phyloP scores from a whole-genome alignment of 2,888 invertebrate genomes.

The Chaitophorus viminalis region DNA sequence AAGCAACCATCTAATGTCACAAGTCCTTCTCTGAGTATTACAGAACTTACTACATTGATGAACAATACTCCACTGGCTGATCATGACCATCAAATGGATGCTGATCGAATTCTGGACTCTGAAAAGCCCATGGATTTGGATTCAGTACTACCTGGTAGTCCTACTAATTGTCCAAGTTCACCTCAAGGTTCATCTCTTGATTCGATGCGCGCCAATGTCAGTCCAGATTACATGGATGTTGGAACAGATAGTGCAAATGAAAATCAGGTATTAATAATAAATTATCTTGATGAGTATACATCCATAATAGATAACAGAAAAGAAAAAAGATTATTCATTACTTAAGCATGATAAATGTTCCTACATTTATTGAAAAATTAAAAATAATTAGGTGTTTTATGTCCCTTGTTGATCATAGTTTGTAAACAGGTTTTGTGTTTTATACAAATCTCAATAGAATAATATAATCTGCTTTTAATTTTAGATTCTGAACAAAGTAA shows the following conservation, averaged over 20 bases:
- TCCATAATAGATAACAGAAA: neutral
- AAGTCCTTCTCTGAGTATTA: slow-evolving; percentile 62
- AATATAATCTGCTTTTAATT: neutral
- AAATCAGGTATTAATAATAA: slow-evolving; percentile 35
- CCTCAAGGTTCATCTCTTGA: slow-evolving; percentile 61
- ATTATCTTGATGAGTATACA: neutral
- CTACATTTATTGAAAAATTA: too few species aligned
- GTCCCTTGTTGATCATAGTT: too few species aligned
- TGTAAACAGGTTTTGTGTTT: too few species aligned
- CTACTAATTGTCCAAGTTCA: slow-evolving; percentile 58
- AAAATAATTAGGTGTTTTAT: too few species aligned
- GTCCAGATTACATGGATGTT: slow-evolving; percentile 61
- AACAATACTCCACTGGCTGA: slow-evolving; percentile 60
- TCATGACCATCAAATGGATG: slow-evolving; percentile 43
- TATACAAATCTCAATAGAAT: too few species aligned
- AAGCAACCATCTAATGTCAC: slow-evolving; percentile 66
- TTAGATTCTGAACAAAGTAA: too few species aligned
- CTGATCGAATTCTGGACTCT: slow-evolving; percentile 52
- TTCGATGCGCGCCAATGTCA: slow-evolving; percentile 63
- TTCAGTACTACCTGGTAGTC: slow-evolving; percentile 61
- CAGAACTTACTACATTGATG: slow-evolving; percentile 58
- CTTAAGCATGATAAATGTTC: too few species aligned
- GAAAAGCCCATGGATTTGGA: slow-evolving; percentile 61
- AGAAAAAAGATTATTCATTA: too few species aligned
- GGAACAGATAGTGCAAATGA: slow-evolving; percentile 61